These are phyloP conservation scores for Venusia cambrica DNA, from an alignment of 2,888 invertebrate species.

Conservation along the genomic window DNA sequence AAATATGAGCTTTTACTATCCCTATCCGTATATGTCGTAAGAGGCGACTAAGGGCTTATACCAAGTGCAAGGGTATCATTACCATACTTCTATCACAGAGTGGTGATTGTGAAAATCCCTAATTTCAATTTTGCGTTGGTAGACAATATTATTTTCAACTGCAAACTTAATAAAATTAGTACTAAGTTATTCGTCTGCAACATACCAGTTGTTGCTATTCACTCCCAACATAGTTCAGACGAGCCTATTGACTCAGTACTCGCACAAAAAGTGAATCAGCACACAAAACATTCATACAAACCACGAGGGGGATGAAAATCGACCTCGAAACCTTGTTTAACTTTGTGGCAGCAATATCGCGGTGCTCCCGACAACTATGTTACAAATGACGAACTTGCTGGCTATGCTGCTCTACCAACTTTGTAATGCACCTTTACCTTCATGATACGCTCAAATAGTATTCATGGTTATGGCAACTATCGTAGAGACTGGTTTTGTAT, in stretches of 20 bases:
- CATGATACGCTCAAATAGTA: conserved; percentile 8
- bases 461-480: conserved; percentile 13
- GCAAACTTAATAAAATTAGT: no score
- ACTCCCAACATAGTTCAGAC: no score
- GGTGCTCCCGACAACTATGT: conserved; percentile 17
- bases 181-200: no score
- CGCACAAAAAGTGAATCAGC: conserved; percentile 15
- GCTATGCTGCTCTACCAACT: conserved; percentile 7
- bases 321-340: conserved; percentile 31
- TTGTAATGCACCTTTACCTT: conserved; percentile 5
- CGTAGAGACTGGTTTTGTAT: neutral
- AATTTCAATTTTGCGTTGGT: no score
- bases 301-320: conserved; percentile 22
- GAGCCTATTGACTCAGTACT: conserved; percentile 3
- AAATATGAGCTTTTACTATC: no score
- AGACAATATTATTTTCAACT: no score
- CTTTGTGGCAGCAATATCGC: conserved; percentile 19
- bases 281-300: conserved; percentile 16
- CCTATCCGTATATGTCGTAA: no score
- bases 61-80: no score
- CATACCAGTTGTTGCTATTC: no score
- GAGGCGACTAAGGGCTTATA: no score
- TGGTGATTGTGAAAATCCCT: no score
- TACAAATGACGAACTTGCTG: conserved; percentile 14
- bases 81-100: no score